Conservation (phyloP, 2,888 invertebrate species). For the Zaprionus obscuricornis region DNA sequence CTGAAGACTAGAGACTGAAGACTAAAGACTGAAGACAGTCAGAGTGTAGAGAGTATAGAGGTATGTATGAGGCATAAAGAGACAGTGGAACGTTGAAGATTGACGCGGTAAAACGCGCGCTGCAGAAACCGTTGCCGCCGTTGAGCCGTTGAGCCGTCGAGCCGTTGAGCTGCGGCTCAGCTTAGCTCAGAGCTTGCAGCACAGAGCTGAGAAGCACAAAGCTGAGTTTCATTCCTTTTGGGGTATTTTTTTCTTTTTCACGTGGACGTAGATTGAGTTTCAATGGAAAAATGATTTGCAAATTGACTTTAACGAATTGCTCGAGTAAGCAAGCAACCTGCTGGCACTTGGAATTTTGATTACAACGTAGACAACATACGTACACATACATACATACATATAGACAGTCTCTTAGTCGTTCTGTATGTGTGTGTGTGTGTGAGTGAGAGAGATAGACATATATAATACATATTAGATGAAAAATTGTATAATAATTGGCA, state of each 20-base stretch:
- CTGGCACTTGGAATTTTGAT: conserved; percentile 74
- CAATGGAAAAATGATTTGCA: conserved; percentile 82
- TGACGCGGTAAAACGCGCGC: no score
- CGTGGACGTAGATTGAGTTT: conserved; percentile 79
- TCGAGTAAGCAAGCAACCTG: conserved; percentile 61
- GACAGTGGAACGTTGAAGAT: neutral
- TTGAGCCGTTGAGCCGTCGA: no score
- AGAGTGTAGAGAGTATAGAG: neutral
- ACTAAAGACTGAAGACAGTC: neutral
- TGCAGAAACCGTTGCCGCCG: no score
- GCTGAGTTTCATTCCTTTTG: conserved; percentile 57
- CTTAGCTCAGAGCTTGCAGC: conserved; percentile 15
- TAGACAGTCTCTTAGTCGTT: neutral
- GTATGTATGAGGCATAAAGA: neutral
- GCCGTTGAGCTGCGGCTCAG: no score
- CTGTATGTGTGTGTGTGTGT: neutral
- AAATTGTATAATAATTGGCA: conserved; percentile 63
- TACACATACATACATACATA: neutral
- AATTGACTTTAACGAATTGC: conserved; percentile 81
- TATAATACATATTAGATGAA: conserved; percentile 36
- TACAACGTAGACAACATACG: conserved; percentile 48
- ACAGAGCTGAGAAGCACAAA: no score
- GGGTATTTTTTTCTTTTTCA: conserved; percentile 77
- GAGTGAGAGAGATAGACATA: neutral
- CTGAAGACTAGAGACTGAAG: conserved; percentile 1